Percentiles rank a stretch among this genome's conserved stretches.
Conservation (phyloP, 2,113 vertebrate species). For the Leptocoma aspasia region DNA sequence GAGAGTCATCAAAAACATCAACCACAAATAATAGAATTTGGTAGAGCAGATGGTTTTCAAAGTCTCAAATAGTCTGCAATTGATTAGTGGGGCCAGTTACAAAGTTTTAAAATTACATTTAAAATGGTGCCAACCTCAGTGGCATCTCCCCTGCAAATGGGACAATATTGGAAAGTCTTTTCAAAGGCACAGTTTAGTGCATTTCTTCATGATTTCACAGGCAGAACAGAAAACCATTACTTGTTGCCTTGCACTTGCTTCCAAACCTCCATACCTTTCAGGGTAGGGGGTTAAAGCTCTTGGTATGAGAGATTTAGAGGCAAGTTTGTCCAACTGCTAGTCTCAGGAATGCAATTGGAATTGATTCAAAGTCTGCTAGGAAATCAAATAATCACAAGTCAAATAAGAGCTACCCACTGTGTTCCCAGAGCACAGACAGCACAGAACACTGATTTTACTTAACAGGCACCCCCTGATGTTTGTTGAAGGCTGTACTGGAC, state of each 20-base stretch:
- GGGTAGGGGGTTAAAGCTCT: background rate
- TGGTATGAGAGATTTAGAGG: background rate
- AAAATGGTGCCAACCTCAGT: background rate
- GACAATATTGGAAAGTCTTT: background rate
- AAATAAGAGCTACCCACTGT: background rate
- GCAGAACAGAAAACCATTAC: background rate
- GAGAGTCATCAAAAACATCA: background rate
- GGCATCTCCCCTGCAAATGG: background rate
- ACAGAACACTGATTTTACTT: background rate
- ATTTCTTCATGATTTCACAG: background rate
- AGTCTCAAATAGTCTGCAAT: background rate
- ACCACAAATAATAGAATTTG: background rate
- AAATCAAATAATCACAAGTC: background rate
- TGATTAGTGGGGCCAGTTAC: background rate
- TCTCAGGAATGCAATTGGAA: background rate
- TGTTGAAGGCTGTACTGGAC: background rate
- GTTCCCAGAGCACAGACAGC: background rate
- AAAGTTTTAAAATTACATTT: background rate
- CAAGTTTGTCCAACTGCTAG: background rate
- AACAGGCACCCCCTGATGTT: background rate
- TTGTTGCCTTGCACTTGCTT: background rate
- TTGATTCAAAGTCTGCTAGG: background rate
- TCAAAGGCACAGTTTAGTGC: background rate
- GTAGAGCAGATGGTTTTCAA: background rate
- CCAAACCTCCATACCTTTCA: background rate